Evolutionary conservation across 2,797 vertebrate species (phyloP), one percentile per base, ranked within the genome.

Genomic region (Galago senegalensis): DNA sequence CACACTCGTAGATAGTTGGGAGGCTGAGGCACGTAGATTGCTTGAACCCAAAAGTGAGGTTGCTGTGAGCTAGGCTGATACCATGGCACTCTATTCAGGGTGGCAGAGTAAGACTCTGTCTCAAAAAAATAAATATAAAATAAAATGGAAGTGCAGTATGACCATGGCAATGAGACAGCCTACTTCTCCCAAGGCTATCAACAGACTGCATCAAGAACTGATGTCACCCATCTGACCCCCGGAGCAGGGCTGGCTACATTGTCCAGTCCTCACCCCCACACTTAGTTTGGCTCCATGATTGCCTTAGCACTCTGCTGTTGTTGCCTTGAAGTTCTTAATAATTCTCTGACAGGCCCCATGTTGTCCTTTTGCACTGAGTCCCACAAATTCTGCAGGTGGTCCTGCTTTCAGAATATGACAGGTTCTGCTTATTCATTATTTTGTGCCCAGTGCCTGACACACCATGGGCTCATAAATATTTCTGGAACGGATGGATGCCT

Each of bases 191-290:
- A 1, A 17, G 0, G 56, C 23, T 9, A 11, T 63, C 46, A 29
- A 14, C 27, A n/a, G 53, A 31, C 61, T 46, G 67, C 63, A 14
- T 20, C 5, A 16, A 31, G 13, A 14, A 2, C 37, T 31, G 21
- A 2, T 1, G 25, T 21, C 0, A 27, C 40, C 65, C 1, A 0
- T 4, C 31, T 53, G 61, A 43, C n/a, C 10, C 13, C 14, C 11
- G 21, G 43, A 43, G 88, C 21, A 76, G 67, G 46, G 43, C 40
- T 12, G 46, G 18, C 83, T 20, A 31, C 69, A 5, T 16, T 18
- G 25, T 18, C 72, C 7, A 11, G 65, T 11, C 3, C 27, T 58
- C 7, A 43, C n/a, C 14, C 18, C 34, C 16, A 5, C 13, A 56
- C 61, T 34, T 13, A 27, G 34, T 40, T 81, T 10, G 20, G 2